These are phyloP conservation scores for Epizoanthus rinbou DNA, from an alignment of 92 coral and sea anemone species.

Conservation along the genomic window DNA sequence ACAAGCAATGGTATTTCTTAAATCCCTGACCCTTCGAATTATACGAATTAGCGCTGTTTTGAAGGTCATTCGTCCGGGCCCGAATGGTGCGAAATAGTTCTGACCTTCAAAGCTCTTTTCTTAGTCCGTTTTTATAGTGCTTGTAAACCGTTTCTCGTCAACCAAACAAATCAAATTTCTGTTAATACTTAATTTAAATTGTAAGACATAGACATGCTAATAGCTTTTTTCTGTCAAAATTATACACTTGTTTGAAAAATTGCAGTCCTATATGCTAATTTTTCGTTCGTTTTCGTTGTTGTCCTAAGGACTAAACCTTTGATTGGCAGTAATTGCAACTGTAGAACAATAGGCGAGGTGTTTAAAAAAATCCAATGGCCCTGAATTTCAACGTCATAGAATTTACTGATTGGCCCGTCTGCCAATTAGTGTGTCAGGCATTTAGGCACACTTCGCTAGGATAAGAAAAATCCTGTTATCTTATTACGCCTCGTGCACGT, in stretches of 20 bases:
- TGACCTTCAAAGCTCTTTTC: neutral
- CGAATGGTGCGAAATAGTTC: neutral
- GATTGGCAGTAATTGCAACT: slow-evolving; percentile 33
- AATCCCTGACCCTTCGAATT: slow-evolving; percentile 7
- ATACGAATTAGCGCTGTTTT: neutral
- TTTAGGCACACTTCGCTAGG: neutral
- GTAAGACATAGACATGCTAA: slow-evolving; percentile 9
- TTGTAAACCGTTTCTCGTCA: neutral
- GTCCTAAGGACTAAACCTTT: neutral
- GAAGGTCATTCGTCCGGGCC: neutral
- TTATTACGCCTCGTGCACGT: no score
- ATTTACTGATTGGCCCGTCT: slow-evolving; percentile 29
- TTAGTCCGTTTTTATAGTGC: neutral
- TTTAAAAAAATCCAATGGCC: neutral
- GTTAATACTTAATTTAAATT: neutral
- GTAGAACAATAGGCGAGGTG: slow-evolving; percentile 14
- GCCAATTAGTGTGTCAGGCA: slow-evolving; percentile 20
- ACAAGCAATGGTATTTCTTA: neutral
- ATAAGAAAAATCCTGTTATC: no score
- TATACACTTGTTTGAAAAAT: slow-evolving; percentile 32
- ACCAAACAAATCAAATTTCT: neutral
- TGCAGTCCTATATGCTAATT: slow-evolving; percentile 27
- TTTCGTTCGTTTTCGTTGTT: neutral
- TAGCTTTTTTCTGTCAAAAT: slow-evolving; percentile 12
- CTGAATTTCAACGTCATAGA: slow-evolving; percentile 18